Conservation (phyloP, 1,140 invertebrate genomes). For the Drosophila nikananu region DNA sequence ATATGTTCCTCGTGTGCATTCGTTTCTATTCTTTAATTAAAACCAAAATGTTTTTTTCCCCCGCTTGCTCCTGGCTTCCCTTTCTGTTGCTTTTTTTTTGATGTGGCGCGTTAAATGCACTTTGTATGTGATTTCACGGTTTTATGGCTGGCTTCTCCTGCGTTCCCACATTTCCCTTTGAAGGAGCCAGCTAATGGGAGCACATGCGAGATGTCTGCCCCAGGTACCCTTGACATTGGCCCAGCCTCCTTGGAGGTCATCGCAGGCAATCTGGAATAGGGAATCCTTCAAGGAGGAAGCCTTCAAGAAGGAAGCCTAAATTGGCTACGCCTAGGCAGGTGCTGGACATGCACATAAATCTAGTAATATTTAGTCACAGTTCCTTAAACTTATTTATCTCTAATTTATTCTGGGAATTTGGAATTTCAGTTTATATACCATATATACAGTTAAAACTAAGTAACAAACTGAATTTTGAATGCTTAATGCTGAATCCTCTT, state of each 20-base stretch:
- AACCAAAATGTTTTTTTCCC: constrained; percentile 73
- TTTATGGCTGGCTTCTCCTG: constrained; percentile 56
- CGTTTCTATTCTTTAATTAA: constrained; percentile 71
- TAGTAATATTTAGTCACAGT: neutral
- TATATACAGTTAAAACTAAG: neutral
- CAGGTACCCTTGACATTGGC: constrained; percentile 56
- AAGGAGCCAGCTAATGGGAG: constrained; percentile 51
- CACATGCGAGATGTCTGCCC: constrained; percentile 34
- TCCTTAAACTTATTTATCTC: neutral
- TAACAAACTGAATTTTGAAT: too few species aligned
- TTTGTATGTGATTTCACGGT: constrained; percentile 81
- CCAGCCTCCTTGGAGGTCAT: constrained; percentile 52
- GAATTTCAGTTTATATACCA: neutral
- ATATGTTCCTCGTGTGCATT: constrained; percentile 62
- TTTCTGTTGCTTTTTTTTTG: constrained; percentile 16
- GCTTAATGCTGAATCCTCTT: accelerated
- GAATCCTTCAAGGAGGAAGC: neutral
- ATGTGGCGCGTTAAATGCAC: constrained; percentile 70
- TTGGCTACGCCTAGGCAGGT: constrained; percentile 25
- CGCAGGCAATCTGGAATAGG: constrained; percentile 24
- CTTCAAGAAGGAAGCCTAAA: neutral
- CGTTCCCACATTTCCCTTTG: constrained; percentile 29
- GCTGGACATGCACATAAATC: constrained; percentile 9
- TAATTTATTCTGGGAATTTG: neutral
- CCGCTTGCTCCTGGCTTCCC: constrained; percentile 13